These are phyloP conservation scores for Carlito syrichta DNA, from an alignment of 2,113 vertebrate genomes.

Conservation along the genomic window DNA sequence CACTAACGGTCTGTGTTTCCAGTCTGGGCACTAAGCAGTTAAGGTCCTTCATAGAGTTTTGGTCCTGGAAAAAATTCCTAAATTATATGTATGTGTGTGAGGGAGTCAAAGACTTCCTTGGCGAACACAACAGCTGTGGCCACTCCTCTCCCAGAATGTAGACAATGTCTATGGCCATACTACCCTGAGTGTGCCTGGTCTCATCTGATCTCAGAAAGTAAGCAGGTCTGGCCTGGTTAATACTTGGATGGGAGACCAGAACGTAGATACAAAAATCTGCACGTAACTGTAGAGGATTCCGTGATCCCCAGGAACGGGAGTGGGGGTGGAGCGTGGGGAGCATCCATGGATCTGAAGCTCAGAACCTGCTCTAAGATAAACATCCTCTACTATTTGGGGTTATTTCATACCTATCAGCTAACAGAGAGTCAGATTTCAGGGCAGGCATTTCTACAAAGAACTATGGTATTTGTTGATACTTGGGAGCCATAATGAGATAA, in stretches of 20 bases:
- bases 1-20: background rate
- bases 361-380: background rate
- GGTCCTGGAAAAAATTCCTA: background rate
- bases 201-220: no score
- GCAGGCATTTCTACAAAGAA: background rate
- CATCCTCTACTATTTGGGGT: background rate
- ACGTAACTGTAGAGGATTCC: background rate
- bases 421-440: background rate
- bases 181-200: no score
- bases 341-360: background rate
- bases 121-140: background rate
- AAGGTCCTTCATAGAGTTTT: background rate
- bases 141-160: background rate
- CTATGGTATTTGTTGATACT: background rate
- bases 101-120: background rate
- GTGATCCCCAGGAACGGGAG: background rate
- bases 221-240: no score
- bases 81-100: rapidly evolving
- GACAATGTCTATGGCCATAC: no score
- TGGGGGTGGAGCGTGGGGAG: background rate
- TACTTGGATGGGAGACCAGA: no score
- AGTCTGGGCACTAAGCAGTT: background rate
- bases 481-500: background rate
- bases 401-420: background rate
- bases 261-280: background rate